phyloP scores from a whole-genome alignment of 2,797 vertebrate genomes.

The Chaetophractus vellerosus region DNA sequence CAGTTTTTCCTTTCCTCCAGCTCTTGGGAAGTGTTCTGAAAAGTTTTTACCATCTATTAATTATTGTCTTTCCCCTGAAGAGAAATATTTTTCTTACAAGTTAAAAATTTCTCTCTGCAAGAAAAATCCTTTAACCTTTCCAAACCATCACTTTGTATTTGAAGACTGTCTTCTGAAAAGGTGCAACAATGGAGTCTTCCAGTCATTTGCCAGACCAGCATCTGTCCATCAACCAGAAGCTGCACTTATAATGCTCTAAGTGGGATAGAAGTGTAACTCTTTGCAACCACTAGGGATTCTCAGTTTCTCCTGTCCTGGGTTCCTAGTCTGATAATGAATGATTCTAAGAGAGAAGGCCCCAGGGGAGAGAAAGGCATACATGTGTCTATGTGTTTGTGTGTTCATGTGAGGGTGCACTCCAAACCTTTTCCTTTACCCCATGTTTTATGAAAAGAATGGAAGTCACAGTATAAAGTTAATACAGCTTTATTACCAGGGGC shows the following conservation, averaged over 20 bases:
- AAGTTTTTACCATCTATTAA: constrained; percentile 67
- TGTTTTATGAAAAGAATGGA: neutral
- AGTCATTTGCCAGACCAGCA: neutral
- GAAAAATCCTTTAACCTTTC: constrained; percentile 53
- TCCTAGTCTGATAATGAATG: neutral
- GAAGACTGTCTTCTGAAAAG: constrained; percentile 31
- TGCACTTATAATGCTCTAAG: constrained; percentile 5
- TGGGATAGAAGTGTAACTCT: neutral
- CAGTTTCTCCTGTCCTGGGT: neutral
- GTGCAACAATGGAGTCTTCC: neutral
- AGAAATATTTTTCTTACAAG: constrained; percentile 64
- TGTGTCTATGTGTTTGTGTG: neutral
- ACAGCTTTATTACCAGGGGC: neutral
- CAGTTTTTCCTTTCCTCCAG: neutral
- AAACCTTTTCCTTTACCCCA: neutral
- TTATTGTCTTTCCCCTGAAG: constrained; percentile 65
- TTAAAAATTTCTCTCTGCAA: constrained; percentile 60
- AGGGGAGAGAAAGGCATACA: neutral
- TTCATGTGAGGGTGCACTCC: neutral
- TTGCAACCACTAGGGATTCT: neutral
- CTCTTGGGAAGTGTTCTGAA: constrained; percentile 11
- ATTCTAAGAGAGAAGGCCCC: neutral
- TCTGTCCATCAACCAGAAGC: constrained; percentile 29
- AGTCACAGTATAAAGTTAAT: neutral
- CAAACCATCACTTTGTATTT: neutral